Base-by-base conservation (phyloP, 2,888 invertebrate species). In the Scaptomyza tumidula region DNA sequence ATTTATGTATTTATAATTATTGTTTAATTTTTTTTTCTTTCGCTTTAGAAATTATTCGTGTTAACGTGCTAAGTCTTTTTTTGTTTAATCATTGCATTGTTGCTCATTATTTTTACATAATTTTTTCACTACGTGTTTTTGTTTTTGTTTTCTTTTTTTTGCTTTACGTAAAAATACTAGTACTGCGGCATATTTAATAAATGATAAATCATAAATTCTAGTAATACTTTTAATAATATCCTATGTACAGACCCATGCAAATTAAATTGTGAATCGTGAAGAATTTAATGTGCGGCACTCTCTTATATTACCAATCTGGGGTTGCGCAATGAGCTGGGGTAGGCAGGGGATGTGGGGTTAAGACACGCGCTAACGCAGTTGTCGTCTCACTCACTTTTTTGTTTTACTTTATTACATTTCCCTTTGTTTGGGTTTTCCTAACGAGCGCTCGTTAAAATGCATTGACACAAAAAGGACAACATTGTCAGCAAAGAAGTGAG, bases 401-500 rank as follows among this genome's bases (percentile, higher is more conserved):
- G 9, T 33, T 58, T 64, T 77, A 59, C 49, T 72, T 87, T 87
- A 85, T 72, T 80, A 78, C 81, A 71, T 81, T 82, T 80, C 59
- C 82, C 64, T 66, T 83, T 87, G 79, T 73, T 82, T 76, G 67
- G 66, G 55, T 65, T 48, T 78, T 61, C 60, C 81, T 85, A 82
- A 82, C 88, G 88, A 82, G 82, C 88, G 83, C 83, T 83, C 83
- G 83, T 83, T 86, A 83, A 83, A 86, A 71, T 80, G 71, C 81
- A 80, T 78, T 85, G 85, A 78, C 85, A 80, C 78, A 80, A 85
- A 81, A 85, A 81, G 73, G 67, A 76, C 81, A 82, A 85, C 83
- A 74, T 77, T 82, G 83, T 70, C 69, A 33, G 41, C 41, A 10
- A 41, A 3, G 71, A 33, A 39, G 33, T 33, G 33, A 33, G 24